Evolutionary conservation across 2,113 vertebrate species (phyloP), one percentile per base, ranked within the genome.

Genomic region (Anarhynchus alexandrinus): DNA sequence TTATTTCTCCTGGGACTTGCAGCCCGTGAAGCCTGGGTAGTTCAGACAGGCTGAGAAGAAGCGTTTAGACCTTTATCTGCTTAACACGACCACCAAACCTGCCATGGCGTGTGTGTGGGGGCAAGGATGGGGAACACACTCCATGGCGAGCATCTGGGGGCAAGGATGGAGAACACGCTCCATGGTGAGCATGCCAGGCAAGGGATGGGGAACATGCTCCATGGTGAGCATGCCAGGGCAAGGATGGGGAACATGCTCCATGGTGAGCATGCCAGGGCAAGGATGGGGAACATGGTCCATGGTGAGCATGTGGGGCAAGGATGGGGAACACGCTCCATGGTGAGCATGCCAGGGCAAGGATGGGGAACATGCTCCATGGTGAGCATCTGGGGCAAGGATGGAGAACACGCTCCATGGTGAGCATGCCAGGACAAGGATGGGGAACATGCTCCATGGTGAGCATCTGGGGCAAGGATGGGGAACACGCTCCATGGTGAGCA

Each of bases 11-110:
- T 29, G 76, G 57, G 91, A 64, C 25, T 20, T 43, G 51, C 65
- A 87, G 86, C 77, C 64, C 1, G 4, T 29, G 32, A 84, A 81
- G 77, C 65, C 45, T 0, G 0, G 23, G 62, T 67, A 67, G 94
- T 74, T 96, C 86, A 93, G 86, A 61, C 85, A 87, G 93, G 73
- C 55, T 78, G 65, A 71, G 93, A 78, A 81, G 38, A 85, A 91
- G 42, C 2, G 7, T 61, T 89, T 59, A 93, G 83, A 91, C 85
- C 81, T 94, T 87, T 45, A 16, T 40, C 43, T 58, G 80, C 67
- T 52, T 20, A 78, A 62, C 67, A 26, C 9, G 0, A 11, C 36
- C 47, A 49, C 65, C 47, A 42, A 43, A 58, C 34, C 42, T 80
- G 77, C 81, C 77, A 40, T 13, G 8, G 36, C 0, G 4, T 42